Evolutionary conservation across 2,797 vertebrate species (phyloP).

Genomic region (Poeciliopsis gracilis): DNA sequence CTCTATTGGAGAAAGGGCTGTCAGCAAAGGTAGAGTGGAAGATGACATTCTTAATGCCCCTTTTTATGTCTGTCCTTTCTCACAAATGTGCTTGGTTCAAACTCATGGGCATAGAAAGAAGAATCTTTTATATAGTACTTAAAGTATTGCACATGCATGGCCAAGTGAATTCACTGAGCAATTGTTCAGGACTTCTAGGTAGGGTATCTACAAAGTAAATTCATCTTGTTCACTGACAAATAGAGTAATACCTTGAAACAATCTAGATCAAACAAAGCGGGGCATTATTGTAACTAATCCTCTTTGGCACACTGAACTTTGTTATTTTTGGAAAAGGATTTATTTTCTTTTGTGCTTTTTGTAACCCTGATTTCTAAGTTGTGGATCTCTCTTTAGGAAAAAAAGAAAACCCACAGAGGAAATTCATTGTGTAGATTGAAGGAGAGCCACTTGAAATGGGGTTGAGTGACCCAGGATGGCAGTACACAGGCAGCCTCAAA

Average conservation of each 20-base stretch:
- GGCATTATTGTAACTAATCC: slow-evolving; percentile 68
- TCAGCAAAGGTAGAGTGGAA: slow-evolving; percentile 53
- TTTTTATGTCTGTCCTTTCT: slow-evolving; percentile 57
- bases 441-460: slow-evolving; percentile 75
- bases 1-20: slow-evolving; percentile 69
- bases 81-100: slow-evolving; percentile 51
- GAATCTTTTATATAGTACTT: slow-evolving; percentile 34
- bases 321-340: slow-evolving; percentile 59
- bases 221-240: slow-evolving; percentile 31
- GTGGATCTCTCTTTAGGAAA: slow-evolving; percentile 44
- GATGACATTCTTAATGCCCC: slow-evolving; percentile 63
- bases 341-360: slow-evolving; percentile 64
- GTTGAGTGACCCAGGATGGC: slow-evolving; percentile 75
- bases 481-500: slow-evolving; percentile 69
- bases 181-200: slow-evolving; percentile 10
- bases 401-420: slow-evolving; percentile 62
- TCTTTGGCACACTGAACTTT: slow-evolving; percentile 62
- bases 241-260: slow-evolving; percentile 49
- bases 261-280: slow-evolving; percentile 52
- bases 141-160: slow-evolving; percentile 17
- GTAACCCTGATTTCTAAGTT: slow-evolving; percentile 37
- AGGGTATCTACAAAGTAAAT: slow-evolving; percentile 27
- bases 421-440: slow-evolving; percentile 71
- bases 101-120: slow-evolving; percentile 34
- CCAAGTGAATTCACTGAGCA: slow-evolving; percentile 42